Conservation (phyloP, 2,797 vertebrate species). For the Enteromius thamalakanensis region DNA sequence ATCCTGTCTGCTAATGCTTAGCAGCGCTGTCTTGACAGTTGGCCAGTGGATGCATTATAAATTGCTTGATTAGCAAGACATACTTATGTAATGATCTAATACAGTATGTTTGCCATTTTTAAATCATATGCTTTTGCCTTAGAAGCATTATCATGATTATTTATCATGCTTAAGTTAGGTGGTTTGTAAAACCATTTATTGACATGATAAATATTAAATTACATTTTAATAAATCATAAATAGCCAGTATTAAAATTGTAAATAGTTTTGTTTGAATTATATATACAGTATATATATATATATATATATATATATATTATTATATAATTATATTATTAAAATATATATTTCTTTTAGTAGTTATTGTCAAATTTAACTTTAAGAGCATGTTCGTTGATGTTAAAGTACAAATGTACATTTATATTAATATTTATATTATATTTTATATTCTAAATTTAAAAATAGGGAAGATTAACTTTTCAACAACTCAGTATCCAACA, state of each 20-base stretch:
- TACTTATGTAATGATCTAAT: neutral
- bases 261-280: neutral
- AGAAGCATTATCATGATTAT: neutral
- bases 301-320: neutral
- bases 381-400: neutral
- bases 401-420: neutral
- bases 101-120: neutral
- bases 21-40: neutral
- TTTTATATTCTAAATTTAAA: neutral
- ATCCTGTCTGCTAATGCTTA: neutral
- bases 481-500: neutral
- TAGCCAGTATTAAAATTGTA: neutral
- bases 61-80: neutral
- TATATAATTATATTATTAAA: too few species aligned
- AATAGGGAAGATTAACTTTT: neutral
- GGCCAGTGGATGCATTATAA: slow-evolving; percentile 12
- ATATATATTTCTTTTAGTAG: neutral
- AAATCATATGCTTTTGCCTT: neutral
- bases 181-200: neutral
- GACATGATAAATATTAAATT: neutral
- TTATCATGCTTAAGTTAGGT: neutral
- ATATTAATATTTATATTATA: too few species aligned
- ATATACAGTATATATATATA: too few species aligned
- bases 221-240: neutral
- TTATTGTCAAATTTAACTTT: neutral